Percentiles rank a stretch among this genome's conserved stretches.
These are phyloP conservation scores for Galbula dea DNA, from an alignment of 2,113 vertebrate species.

Conservation along the genomic window DNA sequence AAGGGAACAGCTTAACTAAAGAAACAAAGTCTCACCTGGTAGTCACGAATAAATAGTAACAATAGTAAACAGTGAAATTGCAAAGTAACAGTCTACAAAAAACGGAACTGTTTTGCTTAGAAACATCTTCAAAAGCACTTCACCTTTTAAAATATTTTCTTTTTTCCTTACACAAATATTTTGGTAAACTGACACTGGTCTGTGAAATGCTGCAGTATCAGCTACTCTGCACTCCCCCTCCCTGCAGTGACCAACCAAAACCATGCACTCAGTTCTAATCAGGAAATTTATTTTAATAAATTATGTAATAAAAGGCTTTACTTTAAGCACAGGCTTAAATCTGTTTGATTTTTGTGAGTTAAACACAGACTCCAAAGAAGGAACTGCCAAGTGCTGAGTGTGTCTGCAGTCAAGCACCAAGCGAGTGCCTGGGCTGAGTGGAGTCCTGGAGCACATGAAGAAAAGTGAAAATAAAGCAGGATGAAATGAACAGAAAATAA, in stretches of 20 bases:
- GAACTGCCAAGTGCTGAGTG: background rate
- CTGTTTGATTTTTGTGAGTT: background rate
- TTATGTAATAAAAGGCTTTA: background rate
- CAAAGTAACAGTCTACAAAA: background rate
- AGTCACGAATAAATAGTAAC: background rate
- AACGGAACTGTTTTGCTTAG: background rate
- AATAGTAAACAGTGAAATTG: background rate
- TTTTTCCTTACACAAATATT: background rate
- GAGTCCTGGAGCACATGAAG: background rate
- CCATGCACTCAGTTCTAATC: background rate
- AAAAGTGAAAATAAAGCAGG: background rate
- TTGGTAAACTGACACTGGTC: background rate
- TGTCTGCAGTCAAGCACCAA: background rate
- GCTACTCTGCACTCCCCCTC: background rate
- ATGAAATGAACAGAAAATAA: slow-evolving; percentile 23
- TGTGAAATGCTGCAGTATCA: background rate
- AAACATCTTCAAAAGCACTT: background rate
- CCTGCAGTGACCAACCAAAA: background rate
- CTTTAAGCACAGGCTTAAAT: background rate
- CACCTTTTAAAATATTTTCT: background rate
- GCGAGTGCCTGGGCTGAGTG: background rate
- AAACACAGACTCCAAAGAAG: background rate
- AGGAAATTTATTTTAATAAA: background rate
- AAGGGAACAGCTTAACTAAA: background rate
- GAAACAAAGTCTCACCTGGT: background rate